These are phyloP conservation scores for Deroptyus accipitrinus DNA, from an alignment of 2,113 vertebrate genomes.

Conservation along the genomic window DNA sequence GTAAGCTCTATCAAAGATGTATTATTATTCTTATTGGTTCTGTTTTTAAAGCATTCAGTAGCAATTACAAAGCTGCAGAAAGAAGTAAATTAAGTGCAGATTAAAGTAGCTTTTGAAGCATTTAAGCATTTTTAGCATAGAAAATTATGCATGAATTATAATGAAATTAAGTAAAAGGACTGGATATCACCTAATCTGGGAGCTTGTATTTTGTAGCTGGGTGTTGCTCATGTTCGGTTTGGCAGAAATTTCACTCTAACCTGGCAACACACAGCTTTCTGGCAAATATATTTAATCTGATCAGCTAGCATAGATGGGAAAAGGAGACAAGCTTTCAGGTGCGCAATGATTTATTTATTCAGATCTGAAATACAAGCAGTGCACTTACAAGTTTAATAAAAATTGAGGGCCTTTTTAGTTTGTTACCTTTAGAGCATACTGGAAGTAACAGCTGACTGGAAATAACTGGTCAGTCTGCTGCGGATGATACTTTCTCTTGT, in stretches of 20 bases:
- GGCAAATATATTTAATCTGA: not conserved
- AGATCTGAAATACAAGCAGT: not conserved
- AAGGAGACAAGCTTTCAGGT: not conserved
- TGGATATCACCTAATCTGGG: not conserved
- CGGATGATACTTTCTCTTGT: not conserved
- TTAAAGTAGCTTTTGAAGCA: not conserved
- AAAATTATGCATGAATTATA: not conserved
- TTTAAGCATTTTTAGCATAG: not conserved
- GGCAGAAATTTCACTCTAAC: not conserved
- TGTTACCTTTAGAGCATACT: not conserved
- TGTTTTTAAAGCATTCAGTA: not conserved
- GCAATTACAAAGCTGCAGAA: not conserved
- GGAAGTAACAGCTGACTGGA: not conserved
- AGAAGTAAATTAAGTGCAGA: not conserved
- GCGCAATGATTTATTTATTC: not conserved
- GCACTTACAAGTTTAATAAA: not conserved
- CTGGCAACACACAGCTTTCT: not conserved
- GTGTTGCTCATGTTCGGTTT: not conserved
- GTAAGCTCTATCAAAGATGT: not conserved
- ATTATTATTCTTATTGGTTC: not conserved
- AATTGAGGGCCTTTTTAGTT: not conserved
- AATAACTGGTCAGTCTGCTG: not conserved
- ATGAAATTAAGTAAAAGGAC: not conserved
- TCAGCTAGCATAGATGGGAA: not conserved
- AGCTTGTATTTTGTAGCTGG: not conserved